Percentiles rank a stretch among this genome's conserved stretches.
These are phyloP conservation scores for Hydraecia micacea DNA, from an alignment of 2,888 invertebrate species.

Conservation along the genomic window DNA sequence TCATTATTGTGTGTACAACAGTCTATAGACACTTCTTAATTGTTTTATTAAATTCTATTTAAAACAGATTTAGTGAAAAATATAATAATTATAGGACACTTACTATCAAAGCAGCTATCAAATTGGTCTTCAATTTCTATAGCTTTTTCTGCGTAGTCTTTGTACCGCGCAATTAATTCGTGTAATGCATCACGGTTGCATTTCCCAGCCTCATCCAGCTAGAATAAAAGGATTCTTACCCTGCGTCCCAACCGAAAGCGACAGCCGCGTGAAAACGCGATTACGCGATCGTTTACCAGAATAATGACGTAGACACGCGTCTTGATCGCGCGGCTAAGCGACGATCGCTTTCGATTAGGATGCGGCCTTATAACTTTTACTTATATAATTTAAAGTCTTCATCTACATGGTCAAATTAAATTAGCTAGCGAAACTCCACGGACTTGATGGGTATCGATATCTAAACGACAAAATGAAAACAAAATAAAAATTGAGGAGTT, in stretches of 20 bases:
- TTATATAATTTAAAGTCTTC: neutral
- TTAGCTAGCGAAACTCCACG: too few relatives aligned
- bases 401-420: too few relatives aligned
- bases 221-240: conserved; percentile 1
- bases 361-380: neutral
- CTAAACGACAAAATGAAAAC: too few relatives aligned
- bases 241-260: neutral
- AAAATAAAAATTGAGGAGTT: too few relatives aligned
- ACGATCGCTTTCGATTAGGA: neutral
- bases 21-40: neutral
- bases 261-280: neutral
- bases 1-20: neutral
- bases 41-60: neutral
- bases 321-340: neutral
- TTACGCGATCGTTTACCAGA: neutral
- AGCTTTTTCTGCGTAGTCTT: conserved; percentile 29
- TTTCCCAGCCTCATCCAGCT: conserved; percentile 45
- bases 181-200: conserved; percentile 21
- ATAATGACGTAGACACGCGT: neutral
- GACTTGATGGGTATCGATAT: too few relatives aligned
- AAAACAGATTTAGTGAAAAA: neutral
- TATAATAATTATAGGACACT: neutral
- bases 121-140: conserved; percentile 16
- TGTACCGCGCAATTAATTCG: conserved; percentile 2
- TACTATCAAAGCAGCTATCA: conserved; percentile 55